Conservation (phyloP, 2,113 vertebrate species). For the Marcusenius ussheri region DNA sequence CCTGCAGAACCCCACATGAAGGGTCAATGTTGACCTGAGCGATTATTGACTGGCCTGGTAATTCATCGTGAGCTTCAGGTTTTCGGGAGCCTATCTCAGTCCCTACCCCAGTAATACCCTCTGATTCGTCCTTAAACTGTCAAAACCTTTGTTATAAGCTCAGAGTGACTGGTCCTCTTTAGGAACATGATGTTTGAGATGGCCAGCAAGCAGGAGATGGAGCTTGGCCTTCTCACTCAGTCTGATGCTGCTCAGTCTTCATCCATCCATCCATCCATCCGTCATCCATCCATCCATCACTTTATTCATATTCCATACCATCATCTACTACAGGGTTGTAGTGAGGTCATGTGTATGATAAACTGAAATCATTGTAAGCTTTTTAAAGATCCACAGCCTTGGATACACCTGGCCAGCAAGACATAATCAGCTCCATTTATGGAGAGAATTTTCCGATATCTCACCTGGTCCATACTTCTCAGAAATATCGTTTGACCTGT, state of each 20-base stretch:
- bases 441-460: not conserved
- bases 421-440: not conserved
- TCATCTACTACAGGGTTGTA: not conserved
- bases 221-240: not conserved
- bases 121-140: conserved; percentile 31
- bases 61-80: conserved; percentile 9
- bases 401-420: not conserved
- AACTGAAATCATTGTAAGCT: not conserved
- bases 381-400: not conserved
- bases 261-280: not conserved
- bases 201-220: not conserved
- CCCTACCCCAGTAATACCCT: conserved; percentile 16
- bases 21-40: conserved; percentile 25
- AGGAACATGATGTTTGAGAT: not conserved
- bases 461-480: not conserved
- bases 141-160: conserved; percentile 17
- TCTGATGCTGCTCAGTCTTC: not conserved
- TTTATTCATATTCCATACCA: not conserved
- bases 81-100: conserved; percentile 17
- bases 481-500: not conserved
- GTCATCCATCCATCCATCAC: not conserved
- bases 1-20: conserved; percentile 12
- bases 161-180: conserved; percentile 20
- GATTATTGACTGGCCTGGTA: conserved; percentile 34
- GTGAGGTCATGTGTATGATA: not conserved